These are phyloP conservation scores for Oreochromis tanganicae DNA, from an alignment of 2,113 vertebrate species.

Conservation along the genomic window DNA sequence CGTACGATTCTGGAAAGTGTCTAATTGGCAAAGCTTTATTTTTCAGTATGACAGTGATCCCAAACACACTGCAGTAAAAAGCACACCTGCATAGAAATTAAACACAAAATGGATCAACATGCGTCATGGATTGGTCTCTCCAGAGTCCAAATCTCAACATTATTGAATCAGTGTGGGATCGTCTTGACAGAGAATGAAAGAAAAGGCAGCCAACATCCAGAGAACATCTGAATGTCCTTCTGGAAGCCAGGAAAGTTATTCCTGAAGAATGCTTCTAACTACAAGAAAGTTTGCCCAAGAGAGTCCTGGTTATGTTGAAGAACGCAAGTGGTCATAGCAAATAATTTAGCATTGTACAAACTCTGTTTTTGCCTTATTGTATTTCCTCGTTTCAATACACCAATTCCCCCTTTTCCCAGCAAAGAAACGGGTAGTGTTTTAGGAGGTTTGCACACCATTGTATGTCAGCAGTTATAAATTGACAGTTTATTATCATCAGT, in stretches of 20 bases:
- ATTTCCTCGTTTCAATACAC: neutral
- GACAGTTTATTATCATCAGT: neutral
- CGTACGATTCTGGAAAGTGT: rapidly evolving
- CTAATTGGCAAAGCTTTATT: neutral
- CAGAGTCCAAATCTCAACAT: neutral
- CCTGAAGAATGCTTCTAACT: neutral
- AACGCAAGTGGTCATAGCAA: neutral
- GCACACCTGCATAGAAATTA: rapidly evolving
- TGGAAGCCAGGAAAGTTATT: neutral
- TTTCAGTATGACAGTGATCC: neutral
- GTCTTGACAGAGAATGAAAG: neutral
- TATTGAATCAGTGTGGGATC: neutral
- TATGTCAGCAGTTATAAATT: neutral
- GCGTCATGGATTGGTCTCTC: neutral
- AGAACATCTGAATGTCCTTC: neutral
- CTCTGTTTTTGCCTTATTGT: rapidly evolving
- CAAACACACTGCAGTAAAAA: neutral
- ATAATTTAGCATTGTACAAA: neutral
- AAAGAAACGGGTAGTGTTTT: neutral
- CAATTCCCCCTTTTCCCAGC: neutral
- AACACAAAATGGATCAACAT: neutral
- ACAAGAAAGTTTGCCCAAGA: rapidly evolving
- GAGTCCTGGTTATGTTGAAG: neutral
- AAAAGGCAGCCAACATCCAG: neutral
- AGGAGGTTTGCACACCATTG: neutral